Evolutionary conservation across 2,888 invertebrate species (phyloP).

Genomic region (Podabrus alpinus): DNA sequence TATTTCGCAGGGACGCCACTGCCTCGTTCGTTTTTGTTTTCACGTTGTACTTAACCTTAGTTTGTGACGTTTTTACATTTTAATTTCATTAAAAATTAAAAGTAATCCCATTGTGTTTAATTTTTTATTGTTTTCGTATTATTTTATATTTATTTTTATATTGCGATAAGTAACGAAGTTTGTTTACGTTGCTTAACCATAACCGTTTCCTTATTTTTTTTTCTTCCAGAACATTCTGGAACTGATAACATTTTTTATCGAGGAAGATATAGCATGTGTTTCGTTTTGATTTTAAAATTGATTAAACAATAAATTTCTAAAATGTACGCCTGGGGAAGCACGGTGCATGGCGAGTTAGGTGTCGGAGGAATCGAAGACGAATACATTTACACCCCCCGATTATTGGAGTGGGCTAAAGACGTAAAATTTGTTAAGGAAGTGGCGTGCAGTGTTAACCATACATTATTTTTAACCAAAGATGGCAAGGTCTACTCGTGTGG

Average conservation of each 20-base stretch:
- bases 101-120: background rate
- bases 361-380: slow-evolving; percentile 78
- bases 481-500: slow-evolving; percentile 91
- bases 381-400: slow-evolving; percentile 64
- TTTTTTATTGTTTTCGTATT: background rate
- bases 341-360: slow-evolving; percentile 76
- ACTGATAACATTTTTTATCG: background rate
- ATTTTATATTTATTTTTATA: background rate
- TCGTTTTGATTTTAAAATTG: background rate
- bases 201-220: background rate
- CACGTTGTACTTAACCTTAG: background rate
- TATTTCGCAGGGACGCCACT: background rate
- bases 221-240: background rate
- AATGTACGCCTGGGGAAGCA: slow-evolving; percentile 79
- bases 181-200: background rate
- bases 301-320: slow-evolving; percentile 5
- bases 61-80: background rate
- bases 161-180: background rate
- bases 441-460: slow-evolving; percentile 83
- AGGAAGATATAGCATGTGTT: background rate
- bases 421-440: slow-evolving; percentile 60
- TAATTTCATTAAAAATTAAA: background rate
- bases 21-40: background rate
- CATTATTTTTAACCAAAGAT: slow-evolving; percentile 73
- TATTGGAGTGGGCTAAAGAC: slow-evolving; percentile 64